phyloP scores from a whole-genome alignment of 2,113 vertebrate species.

The Pristiophorus japonicus region DNA sequence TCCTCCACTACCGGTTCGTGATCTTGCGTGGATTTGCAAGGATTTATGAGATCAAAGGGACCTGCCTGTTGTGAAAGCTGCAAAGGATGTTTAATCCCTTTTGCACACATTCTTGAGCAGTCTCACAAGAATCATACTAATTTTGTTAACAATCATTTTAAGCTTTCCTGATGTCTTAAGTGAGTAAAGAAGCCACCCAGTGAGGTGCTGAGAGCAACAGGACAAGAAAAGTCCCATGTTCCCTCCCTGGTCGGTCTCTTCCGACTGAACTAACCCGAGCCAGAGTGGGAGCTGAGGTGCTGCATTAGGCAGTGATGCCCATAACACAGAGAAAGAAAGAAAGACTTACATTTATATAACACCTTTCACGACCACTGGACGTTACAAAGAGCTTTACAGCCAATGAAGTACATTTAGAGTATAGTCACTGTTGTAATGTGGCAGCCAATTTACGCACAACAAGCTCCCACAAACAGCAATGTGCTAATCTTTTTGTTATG shows the following conservation, averaged over 20 bases:
- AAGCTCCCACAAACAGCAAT: no score
- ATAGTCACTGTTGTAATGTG: no score
- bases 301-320: neutral
- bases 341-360: no score
- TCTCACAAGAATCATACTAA: slow-evolving; percentile 4
- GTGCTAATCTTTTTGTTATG: no score
- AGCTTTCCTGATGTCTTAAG: neutral
- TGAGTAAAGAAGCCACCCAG: neutral
- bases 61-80: neutral
- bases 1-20: neutral
- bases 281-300: neutral
- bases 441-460: no score
- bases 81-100: slow-evolving; percentile 4
- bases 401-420: no score
- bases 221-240: no score
- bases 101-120: slow-evolving; percentile 5
- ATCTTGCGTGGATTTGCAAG: slow-evolving; percentile 20
- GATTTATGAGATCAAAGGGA: slow-evolving; percentile 1
- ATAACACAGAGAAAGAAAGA: no score
- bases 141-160: slow-evolving; percentile 24
- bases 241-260: neutral
- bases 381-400: no score
- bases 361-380: no score
- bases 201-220: neutral
- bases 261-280: neutral